Evolutionary conservation across 2,113 vertebrate species (phyloP).

Genomic region (Enhydra lutris): DNA sequence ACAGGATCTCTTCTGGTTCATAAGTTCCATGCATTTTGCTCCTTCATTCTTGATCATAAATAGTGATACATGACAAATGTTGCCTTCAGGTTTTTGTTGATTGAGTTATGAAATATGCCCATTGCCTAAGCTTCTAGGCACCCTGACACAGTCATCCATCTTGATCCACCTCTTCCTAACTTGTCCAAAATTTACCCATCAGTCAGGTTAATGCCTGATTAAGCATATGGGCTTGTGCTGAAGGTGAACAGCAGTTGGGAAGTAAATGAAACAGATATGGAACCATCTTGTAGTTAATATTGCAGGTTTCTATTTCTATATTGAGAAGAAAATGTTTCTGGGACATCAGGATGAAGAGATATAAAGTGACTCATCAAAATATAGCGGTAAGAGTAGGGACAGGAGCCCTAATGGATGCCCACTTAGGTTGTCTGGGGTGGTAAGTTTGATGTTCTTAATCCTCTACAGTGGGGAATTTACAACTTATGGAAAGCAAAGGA

Average conservation of each 20-base stretch:
- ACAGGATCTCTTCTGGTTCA: slow-evolving; percentile 41
- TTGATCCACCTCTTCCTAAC: background rate
- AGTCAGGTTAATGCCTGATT: slow-evolving; percentile 9
- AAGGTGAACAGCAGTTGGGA: background rate
- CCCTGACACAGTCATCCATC: background rate
- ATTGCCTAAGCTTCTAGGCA: slow-evolving; percentile 29
- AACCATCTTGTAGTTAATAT: background rate
- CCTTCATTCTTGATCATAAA: slow-evolving; percentile 21
- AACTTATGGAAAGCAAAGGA: background rate
- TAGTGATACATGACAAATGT: slow-evolving; percentile 24
- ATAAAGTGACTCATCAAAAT: background rate
- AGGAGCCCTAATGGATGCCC: background rate
- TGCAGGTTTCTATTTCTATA: background rate
- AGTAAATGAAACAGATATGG: background rate
- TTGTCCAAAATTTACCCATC: background rate
- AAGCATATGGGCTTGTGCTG: background rate
- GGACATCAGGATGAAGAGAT: background rate
- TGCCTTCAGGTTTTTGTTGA: slow-evolving; percentile 51
- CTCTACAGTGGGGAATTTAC: background rate
- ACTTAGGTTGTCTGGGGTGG: background rate
- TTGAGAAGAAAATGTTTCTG: background rate
- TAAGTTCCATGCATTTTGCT: slow-evolving; percentile 13
- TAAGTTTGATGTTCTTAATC: background rate
- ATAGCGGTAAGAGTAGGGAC: background rate
- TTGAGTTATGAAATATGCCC: slow-evolving; percentile 41